Evolutionary conservation across 2,797 vertebrate genomes (phyloP), one percentile per base, ranked within the genome.

Genomic region (Pteronotus mesoamericanus): DNA sequence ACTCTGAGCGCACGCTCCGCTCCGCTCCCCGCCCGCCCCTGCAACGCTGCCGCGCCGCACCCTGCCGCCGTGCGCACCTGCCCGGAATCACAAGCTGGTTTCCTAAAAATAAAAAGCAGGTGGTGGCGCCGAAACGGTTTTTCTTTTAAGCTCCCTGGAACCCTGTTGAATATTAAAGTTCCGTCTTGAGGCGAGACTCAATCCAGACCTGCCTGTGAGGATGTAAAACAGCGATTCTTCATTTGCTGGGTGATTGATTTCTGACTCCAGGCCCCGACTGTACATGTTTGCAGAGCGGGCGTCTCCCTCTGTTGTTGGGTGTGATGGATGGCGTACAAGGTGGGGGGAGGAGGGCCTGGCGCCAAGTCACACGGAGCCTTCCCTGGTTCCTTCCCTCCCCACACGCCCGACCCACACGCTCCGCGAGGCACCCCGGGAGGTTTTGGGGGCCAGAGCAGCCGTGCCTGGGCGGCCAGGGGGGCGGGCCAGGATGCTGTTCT

Each of bases 141-240:
- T 91, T 92, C 96, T 86, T 86, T 55, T 57, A 55, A 86, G 95
- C 97, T 79, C 90, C 66, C 95, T 55, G 87, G 78, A 77, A 97
- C 97, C 98, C 91, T 97, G 98, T 97, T 97, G 97, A 98, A 97
- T 98, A 98, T 97, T 98, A 96, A 96, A 77, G 96, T 96, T 98
- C 98, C 98, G 98, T 98, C 98, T 92, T 4, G 39, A 93, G 96
- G 91, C 94, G 24, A 29, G 44, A 77, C 94, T 91, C 83, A 6
- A 18, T 94, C 66, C 95, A 14, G 48, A 72, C 86, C 86, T 88
- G 93, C 95, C 93, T 32, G 82, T 24, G n/a, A 83, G 87, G 94
- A n/a, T 61, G 95, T 51, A 32, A 53, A 48, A 21, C 91, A 85
- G 94, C 32, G 10, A 92, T 88, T 68, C 87, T 85, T 96, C 96